Evolutionary conservation across 2,113 vertebrate species (phyloP).

Genomic region (Amblyopsis rosae): DNA sequence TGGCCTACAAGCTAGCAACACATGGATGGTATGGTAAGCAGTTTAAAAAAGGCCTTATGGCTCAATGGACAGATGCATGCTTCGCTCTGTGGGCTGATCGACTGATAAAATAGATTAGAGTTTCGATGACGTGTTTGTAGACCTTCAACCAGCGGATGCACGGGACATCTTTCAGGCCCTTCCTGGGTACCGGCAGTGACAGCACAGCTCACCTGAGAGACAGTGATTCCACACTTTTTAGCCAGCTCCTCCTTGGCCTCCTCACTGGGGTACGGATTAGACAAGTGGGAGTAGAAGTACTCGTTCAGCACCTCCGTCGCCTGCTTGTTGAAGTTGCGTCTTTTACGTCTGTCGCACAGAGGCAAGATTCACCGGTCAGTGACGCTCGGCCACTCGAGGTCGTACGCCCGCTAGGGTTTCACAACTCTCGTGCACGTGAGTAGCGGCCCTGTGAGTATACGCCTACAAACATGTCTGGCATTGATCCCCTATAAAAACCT

Average conservation of each 20-base stretch:
- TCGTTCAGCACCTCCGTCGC: conserved; percentile 90
- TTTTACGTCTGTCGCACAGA: conserved; percentile 75
- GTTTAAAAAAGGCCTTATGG: not conserved
- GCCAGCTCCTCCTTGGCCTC: conserved; percentile 92
- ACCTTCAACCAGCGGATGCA: not conserved
- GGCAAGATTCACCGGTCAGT: conserved; percentile 19
- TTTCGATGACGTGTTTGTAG: not conserved
- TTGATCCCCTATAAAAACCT: too few relatives aligned
- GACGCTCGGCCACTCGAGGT: not conserved
- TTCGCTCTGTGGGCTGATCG: too few relatives aligned
- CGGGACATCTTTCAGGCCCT: not conserved
- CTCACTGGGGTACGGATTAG: conserved; percentile 90
- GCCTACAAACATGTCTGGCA: too few relatives aligned
- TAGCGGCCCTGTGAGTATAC: too few relatives aligned
- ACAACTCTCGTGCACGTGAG: too few relatives aligned
- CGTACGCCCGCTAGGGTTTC: not conserved
- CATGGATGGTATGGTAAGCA: not conserved
- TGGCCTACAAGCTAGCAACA: too few relatives aligned
- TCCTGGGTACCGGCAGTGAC: not conserved
- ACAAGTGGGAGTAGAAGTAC: conserved; percentile 92
- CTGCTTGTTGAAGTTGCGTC: conserved; percentile 90
- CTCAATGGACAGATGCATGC: not conserved
- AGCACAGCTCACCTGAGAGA: conserved; percentile 81
- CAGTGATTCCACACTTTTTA: conserved; percentile 87
- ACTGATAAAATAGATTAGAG: too few relatives aligned